phyloP scores from a whole-genome alignment of 1,140 invertebrate species.

The Vollenhovia emeryi region DNA sequence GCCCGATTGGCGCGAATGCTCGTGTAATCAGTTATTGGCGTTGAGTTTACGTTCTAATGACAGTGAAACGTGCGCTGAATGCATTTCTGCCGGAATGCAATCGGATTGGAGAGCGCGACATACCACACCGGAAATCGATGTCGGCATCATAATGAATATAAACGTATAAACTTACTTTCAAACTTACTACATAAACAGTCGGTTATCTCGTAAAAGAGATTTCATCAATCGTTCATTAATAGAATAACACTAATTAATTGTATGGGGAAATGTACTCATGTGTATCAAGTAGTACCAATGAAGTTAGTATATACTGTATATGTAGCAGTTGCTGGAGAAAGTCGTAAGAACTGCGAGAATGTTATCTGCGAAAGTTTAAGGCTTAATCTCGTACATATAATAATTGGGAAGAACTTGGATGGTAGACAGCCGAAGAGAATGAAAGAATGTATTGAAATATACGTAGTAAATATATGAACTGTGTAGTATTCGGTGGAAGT shows the following conservation, averaged over 20 bases:
- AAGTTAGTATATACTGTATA: no score
- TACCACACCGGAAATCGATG: constrained; percentile 69
- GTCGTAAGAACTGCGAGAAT: neutral
- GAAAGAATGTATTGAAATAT: neutral
- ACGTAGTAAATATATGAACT: neutral
- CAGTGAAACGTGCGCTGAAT: constrained; percentile 70
- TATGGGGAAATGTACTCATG: neutral
- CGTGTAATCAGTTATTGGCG: constrained; percentile 66
- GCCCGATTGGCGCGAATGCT: constrained; percentile 50
- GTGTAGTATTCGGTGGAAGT: neutral
- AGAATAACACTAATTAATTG: neutral
- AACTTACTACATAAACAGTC: no score
- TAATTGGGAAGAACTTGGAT: neutral
- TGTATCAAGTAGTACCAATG: neutral
- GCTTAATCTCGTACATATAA: neutral
- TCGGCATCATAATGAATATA: constrained; percentile 53
- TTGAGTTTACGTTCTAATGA: constrained; percentile 75
- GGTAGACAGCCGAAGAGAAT: neutral
- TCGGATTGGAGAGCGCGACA: constrained; percentile 51
- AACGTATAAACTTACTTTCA: neutral
- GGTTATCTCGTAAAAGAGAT: neutral
- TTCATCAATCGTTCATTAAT: neutral
- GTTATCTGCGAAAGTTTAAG: neutral
- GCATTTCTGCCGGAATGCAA: constrained; percentile 66
- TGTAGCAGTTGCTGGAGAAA: neutral